Conservation (phyloP, 2,113 vertebrate genomes). For the Sisor rabdophorus region DNA sequence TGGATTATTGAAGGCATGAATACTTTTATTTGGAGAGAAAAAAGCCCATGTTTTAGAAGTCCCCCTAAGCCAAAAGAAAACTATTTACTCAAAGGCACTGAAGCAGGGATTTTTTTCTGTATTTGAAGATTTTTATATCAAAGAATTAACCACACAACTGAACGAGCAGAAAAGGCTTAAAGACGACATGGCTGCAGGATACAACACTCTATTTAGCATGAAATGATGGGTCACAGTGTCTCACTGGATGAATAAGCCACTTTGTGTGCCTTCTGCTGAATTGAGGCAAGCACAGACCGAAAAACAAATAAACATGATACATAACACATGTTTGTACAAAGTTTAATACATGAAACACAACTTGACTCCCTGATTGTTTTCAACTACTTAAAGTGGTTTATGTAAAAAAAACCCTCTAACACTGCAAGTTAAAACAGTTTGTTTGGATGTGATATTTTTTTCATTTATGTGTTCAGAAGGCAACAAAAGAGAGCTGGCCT, state of each 20-base stretch:
- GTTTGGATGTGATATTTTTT: background rate
- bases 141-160: background rate
- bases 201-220: constrained; percentile 15
- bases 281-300: background rate
- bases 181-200: constrained; percentile 9
- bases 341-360: background rate
- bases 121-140: background rate
- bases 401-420: background rate
- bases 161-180: background rate
- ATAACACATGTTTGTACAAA: background rate
- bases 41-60: constrained; percentile 2
- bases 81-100: background rate
- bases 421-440: background rate
- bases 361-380: background rate
- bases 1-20: background rate
- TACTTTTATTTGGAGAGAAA: constrained; percentile 3
- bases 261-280: background rate
- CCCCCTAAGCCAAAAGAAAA: constrained; percentile 13
- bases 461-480: background rate
- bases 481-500: constrained; percentile 1
- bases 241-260: background rate
- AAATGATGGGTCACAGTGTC: constrained; percentile 32
- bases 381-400: background rate
- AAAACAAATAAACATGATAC: background rate
- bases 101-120: background rate